Evolutionary conservation across 2,113 vertebrate species (phyloP).

Genomic region (Heloderma charlesbogerti): DNA sequence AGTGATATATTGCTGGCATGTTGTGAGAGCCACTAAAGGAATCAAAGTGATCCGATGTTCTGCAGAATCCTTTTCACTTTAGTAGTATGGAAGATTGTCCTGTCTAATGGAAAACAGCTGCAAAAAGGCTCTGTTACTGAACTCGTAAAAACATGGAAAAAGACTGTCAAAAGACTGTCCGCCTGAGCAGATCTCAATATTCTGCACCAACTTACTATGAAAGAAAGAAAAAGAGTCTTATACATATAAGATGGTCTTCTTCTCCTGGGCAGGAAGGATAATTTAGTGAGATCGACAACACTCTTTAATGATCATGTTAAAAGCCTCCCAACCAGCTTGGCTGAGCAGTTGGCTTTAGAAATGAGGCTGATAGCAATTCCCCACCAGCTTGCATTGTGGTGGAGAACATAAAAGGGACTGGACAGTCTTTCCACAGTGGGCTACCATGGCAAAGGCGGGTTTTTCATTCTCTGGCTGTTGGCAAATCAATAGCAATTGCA

Average conservation of each 20-base stretch:
- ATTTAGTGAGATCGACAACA: not conserved
- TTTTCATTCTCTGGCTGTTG: not conserved
- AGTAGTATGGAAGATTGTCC: not conserved
- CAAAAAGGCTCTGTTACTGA: not conserved
- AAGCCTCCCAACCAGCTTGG: not conserved
- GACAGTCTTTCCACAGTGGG: not conserved
- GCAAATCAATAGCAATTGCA: not conserved
- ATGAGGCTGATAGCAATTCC: not conserved
- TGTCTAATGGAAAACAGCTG: not conserved
- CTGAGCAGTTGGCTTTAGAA: not conserved
- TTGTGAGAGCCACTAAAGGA: not conserved
- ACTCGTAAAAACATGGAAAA: not conserved
- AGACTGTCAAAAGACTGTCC: not conserved
- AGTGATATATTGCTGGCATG: not conserved
- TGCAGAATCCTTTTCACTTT: not conserved
- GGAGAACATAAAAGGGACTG: not conserved
- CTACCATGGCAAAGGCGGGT: not conserved
- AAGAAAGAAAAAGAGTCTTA: not conserved
- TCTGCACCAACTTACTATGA: not conserved
- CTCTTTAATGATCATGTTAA: not conserved
- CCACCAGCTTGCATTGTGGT: not conserved
- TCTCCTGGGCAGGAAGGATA: not conserved
- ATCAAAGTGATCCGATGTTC: not conserved
- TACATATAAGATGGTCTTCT: not conserved
- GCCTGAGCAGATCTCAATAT: not conserved